phyloP scores from a whole-genome alignment of 1,140 invertebrate species.

The Zaprionus taronus region DNA sequence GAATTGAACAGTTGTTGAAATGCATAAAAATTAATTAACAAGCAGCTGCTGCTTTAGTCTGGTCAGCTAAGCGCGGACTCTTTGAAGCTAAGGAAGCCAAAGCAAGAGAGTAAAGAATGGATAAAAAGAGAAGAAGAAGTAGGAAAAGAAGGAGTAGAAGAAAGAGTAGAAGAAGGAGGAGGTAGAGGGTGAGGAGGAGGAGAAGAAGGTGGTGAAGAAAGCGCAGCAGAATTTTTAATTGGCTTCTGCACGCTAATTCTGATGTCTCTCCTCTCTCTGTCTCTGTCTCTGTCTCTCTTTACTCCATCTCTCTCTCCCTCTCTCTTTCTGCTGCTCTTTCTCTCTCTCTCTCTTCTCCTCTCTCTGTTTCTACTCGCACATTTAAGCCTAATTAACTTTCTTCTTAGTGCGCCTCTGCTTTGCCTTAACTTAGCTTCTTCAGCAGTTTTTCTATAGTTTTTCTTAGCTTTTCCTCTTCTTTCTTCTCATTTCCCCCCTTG shows the following conservation, averaged over 20 bases:
- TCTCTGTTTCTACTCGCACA: slow-evolving; percentile 55
- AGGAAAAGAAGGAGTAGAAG: slow-evolving; percentile 42
- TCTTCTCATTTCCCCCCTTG: no score
- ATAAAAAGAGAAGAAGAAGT: slow-evolving; percentile 38
- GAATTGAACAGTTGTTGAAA: slow-evolving; percentile 76
- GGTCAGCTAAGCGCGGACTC: not conserved
- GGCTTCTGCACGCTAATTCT: slow-evolving; percentile 60
- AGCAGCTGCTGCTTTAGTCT: slow-evolving; percentile 31
- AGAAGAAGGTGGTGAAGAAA: not conserved
- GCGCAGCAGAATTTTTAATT: slow-evolving; percentile 77
- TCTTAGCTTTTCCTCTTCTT: slow-evolving; percentile 18
- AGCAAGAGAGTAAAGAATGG: not conserved
- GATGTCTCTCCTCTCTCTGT: not conserved
- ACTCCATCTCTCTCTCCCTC: not conserved
- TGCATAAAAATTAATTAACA: slow-evolving; percentile 81
- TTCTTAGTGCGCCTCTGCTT: slow-evolving; percentile 56
- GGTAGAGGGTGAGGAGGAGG: slow-evolving; percentile 31
- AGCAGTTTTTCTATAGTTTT: slow-evolving; percentile 52
- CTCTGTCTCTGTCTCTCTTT: not conserved
- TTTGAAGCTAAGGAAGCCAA: slow-evolving; percentile 1
- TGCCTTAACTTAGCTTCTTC: not conserved
- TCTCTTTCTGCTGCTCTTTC: not conserved
- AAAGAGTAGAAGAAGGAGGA: slow-evolving; percentile 11
- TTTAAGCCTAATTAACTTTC: slow-evolving; percentile 83
- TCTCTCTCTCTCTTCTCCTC: not conserved